Conservation (phyloP, 1,140 invertebrate species). For the Drosophila bocki region DNA sequence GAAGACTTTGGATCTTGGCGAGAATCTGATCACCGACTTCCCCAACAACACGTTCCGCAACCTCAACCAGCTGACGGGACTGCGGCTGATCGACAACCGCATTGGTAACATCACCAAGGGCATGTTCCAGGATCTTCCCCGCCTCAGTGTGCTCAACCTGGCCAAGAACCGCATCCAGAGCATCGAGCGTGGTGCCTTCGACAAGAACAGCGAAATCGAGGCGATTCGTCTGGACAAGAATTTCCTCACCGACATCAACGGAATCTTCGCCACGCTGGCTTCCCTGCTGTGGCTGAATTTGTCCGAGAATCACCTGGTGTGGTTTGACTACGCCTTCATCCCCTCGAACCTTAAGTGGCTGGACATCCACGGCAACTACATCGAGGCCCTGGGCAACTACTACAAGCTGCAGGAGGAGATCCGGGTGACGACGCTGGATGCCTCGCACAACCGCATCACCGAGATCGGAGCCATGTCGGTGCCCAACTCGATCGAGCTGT, state of each 20-base stretch:
- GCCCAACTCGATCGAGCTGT: slow-evolving; percentile 91
- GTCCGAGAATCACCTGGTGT: slow-evolving; percentile 92
- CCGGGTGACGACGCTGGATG: slow-evolving; percentile 90
- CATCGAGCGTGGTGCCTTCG: slow-evolving; percentile 91
- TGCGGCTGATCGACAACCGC: slow-evolving; percentile 93
- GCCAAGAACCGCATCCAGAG: slow-evolving; percentile 92
- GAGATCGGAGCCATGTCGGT: slow-evolving; percentile 89
- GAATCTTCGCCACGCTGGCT: slow-evolving; percentile 90
- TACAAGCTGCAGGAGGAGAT: slow-evolving; percentile 88
- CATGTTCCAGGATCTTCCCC: slow-evolving; percentile 90
- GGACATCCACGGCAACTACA: slow-evolving; percentile 93
- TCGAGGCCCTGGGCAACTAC: slow-evolving; percentile 91
- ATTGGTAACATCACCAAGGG: slow-evolving; percentile 90
- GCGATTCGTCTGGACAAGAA: slow-evolving; percentile 93
- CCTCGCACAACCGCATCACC: slow-evolving; percentile 92
- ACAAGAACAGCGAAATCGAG: slow-evolving; percentile 90
- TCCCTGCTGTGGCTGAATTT: slow-evolving; percentile 93
- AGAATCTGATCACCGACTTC: slow-evolving; percentile 91
- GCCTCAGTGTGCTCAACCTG: slow-evolving; percentile 92
- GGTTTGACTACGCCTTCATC: slow-evolving; percentile 93
- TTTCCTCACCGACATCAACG: slow-evolving; percentile 91
- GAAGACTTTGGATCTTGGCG: slow-evolving; percentile 92
- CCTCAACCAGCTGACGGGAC: slow-evolving; percentile 90
- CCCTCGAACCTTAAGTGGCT: slow-evolving; percentile 92
- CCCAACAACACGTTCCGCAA: slow-evolving; percentile 90